Evolutionary conservation across 2,113 vertebrate genomes (phyloP).

Genomic region (Rhinichthys klamathensis): DNA sequence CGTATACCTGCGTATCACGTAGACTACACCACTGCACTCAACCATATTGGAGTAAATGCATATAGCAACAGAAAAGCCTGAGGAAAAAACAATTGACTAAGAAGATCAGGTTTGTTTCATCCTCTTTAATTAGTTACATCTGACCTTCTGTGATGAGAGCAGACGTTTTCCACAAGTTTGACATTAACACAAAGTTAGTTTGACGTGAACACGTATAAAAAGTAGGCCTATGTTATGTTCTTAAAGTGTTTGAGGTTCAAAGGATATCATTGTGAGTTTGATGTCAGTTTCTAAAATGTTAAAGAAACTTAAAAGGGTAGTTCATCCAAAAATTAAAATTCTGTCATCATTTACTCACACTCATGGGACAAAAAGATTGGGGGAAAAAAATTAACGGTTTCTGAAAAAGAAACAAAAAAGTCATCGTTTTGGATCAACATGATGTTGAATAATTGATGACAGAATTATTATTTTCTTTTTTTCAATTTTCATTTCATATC

Average conservation of each 20-base stretch:
- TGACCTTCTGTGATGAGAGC: neutral
- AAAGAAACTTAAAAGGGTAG: neutral
- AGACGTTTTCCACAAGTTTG: neutral
- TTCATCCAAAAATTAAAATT: neutral
- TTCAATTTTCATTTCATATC: too few relatives aligned
- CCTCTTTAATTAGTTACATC: neutral
- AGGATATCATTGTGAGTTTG: neutral
- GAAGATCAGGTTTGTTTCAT: neutral
- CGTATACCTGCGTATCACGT: too few relatives aligned
- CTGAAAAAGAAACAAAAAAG: too few relatives aligned
- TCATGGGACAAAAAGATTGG: neutral
- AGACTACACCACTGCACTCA: too few relatives aligned
- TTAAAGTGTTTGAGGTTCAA: neutral
- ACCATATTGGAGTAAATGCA: too few relatives aligned
- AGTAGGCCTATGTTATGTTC: too few relatives aligned
- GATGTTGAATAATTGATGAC: too few relatives aligned
- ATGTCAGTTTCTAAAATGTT: neutral
- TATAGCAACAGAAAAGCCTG: neutral
- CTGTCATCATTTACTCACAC: neutral
- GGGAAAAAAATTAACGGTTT: too few relatives aligned
- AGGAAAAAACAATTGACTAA: neutral
- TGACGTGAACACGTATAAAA: neutral
- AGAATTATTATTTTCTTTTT: too few relatives aligned
- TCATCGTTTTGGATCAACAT: too few relatives aligned
- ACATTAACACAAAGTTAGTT: neutral